phyloP scores from a whole-genome alignment of 1,140 invertebrate genomes.

The Pinna nobilis region DNA sequence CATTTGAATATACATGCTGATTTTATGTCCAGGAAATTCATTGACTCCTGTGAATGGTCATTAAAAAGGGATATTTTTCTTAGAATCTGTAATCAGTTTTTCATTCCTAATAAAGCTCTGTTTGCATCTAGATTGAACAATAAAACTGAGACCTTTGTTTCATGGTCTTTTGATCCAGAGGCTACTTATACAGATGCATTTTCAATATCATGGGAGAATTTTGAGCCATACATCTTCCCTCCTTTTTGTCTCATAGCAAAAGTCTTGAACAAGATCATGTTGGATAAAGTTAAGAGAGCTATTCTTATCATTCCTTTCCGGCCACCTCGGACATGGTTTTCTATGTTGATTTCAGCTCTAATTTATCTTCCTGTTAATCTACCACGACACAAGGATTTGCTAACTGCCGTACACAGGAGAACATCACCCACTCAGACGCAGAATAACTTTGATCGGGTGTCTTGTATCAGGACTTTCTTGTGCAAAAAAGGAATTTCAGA shows the following conservation, averaged over 20 bases:
- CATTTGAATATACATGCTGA: slow-evolving; percentile 21
- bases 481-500: too few relatives aligned
- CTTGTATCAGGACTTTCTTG: too few relatives aligned
- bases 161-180: slow-evolving; percentile 30
- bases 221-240: background rate
- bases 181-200: slow-evolving; percentile 42
- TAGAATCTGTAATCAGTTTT: slow-evolving; percentile 2
- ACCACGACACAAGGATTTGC: slow-evolving; percentile 9
- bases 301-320: slow-evolving; percentile 41
- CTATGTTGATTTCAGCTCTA: slow-evolving; percentile 3
- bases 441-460: too few relatives aligned
- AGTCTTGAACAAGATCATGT: slow-evolving; percentile 1
- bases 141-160: slow-evolving; percentile 14
- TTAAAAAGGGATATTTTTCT: slow-evolving; percentile 13
- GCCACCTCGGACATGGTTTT: slow-evolving; percentile 36
- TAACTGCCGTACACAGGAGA: too few relatives aligned
- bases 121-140: slow-evolving; percentile 31
- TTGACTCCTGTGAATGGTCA: slow-evolving; percentile 16
- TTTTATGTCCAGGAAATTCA: slow-evolving; percentile 7
- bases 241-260: slow-evolving; percentile 9
- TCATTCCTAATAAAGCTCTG: slow-evolving; percentile 17
- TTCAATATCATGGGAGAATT: slow-evolving; percentile 22
- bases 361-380: slow-evolving; percentile 12
- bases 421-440: too few relatives aligned
- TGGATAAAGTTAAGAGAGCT: background rate